A percentile compares a stretch with the other conserved stretches of the same genome.
Evolutionary conservation across 1,140 invertebrate genomes (phyloP).

Genomic region (Lordiphosa clarofinis): DNA sequence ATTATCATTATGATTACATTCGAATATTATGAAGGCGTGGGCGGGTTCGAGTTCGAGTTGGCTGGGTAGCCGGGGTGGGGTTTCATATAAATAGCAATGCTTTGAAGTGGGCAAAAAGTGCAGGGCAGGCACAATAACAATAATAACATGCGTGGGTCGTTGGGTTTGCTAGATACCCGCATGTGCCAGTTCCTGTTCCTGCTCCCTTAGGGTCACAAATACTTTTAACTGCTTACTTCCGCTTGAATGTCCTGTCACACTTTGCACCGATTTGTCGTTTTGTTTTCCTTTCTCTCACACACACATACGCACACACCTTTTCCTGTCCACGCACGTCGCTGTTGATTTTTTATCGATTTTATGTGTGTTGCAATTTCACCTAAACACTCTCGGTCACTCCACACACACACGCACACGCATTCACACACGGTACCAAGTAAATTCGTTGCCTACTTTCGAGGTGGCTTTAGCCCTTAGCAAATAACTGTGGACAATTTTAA

Average conservation of each 20-base stretch:
- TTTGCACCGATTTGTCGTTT: conserved; percentile 27
- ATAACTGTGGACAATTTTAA: conserved; percentile 13
- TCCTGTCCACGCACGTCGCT: conserved; percentile 35
- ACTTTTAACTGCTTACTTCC: conserved; percentile 42
- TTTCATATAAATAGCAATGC: conserved; percentile 35
- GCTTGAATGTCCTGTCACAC: conserved; percentile 46
- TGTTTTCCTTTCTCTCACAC: conserved; percentile 26
- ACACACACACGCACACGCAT: conserved; percentile 12
- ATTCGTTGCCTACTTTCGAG: too few relatives aligned
- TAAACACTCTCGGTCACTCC: conserved; percentile 19
- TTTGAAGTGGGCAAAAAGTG: conserved; percentile 24
- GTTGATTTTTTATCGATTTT: conserved; percentile 74
- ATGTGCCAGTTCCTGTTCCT: conserved; percentile 4
- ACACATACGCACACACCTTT: conserved; percentile 30
- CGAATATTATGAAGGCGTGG: conserved; percentile 51
- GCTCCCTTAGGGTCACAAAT: conserved; percentile 1
- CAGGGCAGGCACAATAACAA: conserved; percentile 1
- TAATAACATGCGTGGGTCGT: conserved; percentile 7
- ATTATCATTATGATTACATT: conserved; percentile 32
- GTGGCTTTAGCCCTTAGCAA: neutral
- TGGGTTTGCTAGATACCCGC: neutral
- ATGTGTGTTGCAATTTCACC: conserved; percentile 70
- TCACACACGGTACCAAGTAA: too few relatives aligned
- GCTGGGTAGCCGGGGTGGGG: conserved; percentile 19
- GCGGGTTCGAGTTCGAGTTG: conserved; percentile 38